Percentiles rank a stretch among this genome's conserved stretches.
Evolutionary conservation across 1,140 invertebrate genomes (phyloP).

Genomic region (Pseudomyrmex gracilis): DNA sequence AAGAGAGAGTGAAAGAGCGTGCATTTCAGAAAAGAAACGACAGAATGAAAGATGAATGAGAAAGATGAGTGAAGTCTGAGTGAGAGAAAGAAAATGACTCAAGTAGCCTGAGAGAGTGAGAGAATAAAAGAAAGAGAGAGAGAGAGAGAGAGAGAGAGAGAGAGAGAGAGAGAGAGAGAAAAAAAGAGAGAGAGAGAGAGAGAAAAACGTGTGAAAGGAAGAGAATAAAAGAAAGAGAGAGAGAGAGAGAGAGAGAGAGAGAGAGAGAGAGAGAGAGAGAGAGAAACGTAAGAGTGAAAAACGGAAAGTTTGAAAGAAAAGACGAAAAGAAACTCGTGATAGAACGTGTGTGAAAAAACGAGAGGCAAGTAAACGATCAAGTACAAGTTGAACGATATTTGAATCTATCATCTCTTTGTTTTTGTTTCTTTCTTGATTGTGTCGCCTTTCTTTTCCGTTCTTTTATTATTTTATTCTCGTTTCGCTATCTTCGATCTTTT

Average conservation of each 20-base stretch:
- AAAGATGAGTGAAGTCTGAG: conserved; percentile 19
- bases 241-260: not conserved
- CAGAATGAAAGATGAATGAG: not conserved
- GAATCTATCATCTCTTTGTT: conserved; percentile 31
- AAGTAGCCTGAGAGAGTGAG: not conserved
- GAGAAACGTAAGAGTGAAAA: conserved; percentile 24
- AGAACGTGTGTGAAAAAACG: no score
- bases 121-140: conserved; percentile 9
- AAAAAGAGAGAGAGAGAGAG: conserved; percentile 13
- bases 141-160: conserved; percentile 16
- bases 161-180: not conserved
- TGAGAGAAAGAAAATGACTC: not conserved
- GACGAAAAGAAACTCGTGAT: not conserved
- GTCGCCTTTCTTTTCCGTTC: conserved; percentile 38
- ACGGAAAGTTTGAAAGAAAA: conserved; percentile 16
- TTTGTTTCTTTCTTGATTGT: conserved; percentile 7
- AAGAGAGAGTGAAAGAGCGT: not conserved
- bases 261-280: conserved; percentile 25
- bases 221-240: not conserved
- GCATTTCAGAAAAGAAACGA: no score
- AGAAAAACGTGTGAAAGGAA: conserved; percentile 16
- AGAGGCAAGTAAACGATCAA: conserved; percentile 62
- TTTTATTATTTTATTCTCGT: conserved; percentile 3
- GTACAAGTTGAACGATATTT: conserved; percentile 48
- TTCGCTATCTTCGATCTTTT: conserved; percentile 23